Evolutionary conservation across 2,888 invertebrate species (phyloP), one percentile per base, ranked within the genome.

Genomic region (Melieria omissa): DNA sequence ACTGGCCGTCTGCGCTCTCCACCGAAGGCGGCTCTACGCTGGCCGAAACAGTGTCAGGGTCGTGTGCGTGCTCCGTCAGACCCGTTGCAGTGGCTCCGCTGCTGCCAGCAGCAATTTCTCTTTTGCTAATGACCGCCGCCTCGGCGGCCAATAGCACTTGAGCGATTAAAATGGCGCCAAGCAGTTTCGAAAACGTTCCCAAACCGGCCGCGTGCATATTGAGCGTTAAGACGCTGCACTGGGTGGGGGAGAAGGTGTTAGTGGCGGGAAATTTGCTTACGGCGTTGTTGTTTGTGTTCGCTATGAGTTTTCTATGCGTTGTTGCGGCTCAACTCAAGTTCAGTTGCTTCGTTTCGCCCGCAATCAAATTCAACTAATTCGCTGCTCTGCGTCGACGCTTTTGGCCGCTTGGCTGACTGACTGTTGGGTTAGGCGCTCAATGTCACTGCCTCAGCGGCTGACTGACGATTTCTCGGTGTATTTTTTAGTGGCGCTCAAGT

Each of bases 81-180:
- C 29, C 46, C 73, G 73, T 42, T 55, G 67, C 57, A 44, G 65
- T 55, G 57, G 58, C 70, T 67, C 61, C 55, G n/a, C n/a, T 61
- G 54, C 29, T 62, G 42, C 41, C 42, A 42, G 54, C 44, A 10
- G 64, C 9, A 46, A 74, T 80, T 80, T 82, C 82, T 78, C 80
- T 81, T 80, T 81, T 12, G 29, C 75, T 74, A 76, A 82, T 75
- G 71, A 79, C 78, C 78, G 80, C 82, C 80, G 81, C 76, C 74
- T 74, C 76, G 58, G 78, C 65, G 46, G 58, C 73, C 49, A 77
- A 42, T 71, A 79, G 14, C 61, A 74, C 55, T 49, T 74, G 73
- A 61, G 64, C 75, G 57, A 60, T 55, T 68, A 8, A 54, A 46
- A 58, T 9, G 46, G 2, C 45, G 61, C 10, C 45, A 44, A 65